A percentile compares a stretch with the other conserved stretches of the same genome.
These are phyloP conservation scores for Pammene aurita DNA, from an alignment of 2,888 invertebrate species.

Conservation along the genomic window DNA sequence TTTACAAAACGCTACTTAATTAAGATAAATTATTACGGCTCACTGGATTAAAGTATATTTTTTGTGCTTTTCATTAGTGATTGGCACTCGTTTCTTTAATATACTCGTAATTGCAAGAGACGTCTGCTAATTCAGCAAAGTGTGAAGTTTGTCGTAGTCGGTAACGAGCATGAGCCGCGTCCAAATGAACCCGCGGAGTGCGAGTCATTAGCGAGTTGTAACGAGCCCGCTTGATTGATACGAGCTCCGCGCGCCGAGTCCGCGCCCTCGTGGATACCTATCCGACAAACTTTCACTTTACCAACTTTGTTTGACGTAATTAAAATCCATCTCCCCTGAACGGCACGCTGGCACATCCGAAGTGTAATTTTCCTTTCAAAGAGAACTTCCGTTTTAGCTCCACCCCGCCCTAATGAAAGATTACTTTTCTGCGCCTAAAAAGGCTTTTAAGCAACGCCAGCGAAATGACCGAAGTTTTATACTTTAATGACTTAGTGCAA, in stretches of 20 bases:
- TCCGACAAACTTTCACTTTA: constrained; percentile 61
- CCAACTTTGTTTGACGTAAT: constrained; percentile 80
- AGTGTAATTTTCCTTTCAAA: constrained; percentile 83
- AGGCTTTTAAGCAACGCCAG: constrained; percentile 83
- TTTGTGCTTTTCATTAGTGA: neutral
- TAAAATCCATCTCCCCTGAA: constrained; percentile 79
- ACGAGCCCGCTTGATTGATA: constrained; percentile 47
- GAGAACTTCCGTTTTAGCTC: constrained; percentile 83
- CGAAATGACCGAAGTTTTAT: constrained; percentile 83
- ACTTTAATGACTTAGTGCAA: constrained; percentile 84
- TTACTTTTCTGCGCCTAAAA: constrained; percentile 83
- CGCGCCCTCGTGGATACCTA: constrained; percentile 45
- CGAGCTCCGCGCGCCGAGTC: constrained; percentile 42
- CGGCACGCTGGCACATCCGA: constrained; percentile 74
- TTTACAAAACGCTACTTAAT: constrained; percentile 40
- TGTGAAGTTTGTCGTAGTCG: constrained; percentile 52
- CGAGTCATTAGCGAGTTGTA: constrained; percentile 57
- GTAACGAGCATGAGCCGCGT: constrained; percentile 46
- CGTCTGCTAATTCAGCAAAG: constrained; percentile 40
- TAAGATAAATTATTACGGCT: constrained; percentile 32
- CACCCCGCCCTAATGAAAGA: constrained; percentile 82
- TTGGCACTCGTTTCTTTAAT: constrained; percentile 13
- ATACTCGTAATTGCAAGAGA: constrained; percentile 8
- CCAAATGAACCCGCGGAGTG: constrained; percentile 27
- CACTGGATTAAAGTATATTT: neutral